Conservation (phyloP, 2,888 invertebrate species). For the Drosophila picticornis region DNA sequence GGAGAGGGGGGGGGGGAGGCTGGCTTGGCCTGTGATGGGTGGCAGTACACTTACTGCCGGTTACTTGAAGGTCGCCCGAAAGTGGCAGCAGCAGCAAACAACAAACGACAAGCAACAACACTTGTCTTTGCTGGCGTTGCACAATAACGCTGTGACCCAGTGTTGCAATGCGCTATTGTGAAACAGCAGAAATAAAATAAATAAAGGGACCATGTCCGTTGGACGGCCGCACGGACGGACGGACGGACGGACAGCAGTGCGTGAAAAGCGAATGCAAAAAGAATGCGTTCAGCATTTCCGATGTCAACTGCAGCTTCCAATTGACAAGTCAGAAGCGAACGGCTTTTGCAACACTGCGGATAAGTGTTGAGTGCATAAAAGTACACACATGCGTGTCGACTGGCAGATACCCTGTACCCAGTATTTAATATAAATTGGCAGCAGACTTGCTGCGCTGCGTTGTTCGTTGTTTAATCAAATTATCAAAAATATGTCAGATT, state of each 20-base stretch:
- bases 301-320: not conserved
- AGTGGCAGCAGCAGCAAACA: not conserved
- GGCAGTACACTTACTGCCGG: slow-evolving; percentile 22
- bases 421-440: not conserved
- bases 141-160: not conserved
- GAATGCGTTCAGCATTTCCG: not conserved
- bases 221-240: not conserved
- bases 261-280: not conserved
- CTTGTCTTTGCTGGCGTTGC: slow-evolving; percentile 8
- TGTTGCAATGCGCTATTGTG: slow-evolving; percentile 8
- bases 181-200: not conserved
- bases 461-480: not conserved
- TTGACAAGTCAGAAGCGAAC: not conserved
- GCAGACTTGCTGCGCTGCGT: not conserved
- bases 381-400: not conserved
- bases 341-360: not conserved
- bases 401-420: not conserved
- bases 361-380: not conserved
- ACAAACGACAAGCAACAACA: not conserved
- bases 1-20: not conserved
- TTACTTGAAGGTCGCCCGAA: slow-evolving; percentile 48
- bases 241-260: not conserved
- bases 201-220: not conserved
- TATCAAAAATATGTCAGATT: not conserved
- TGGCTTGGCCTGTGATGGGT: slow-evolving; percentile 5